Base-by-base conservation (phyloP, 2,888 invertebrate genomes). In the Drosophila paramelanica region DNA sequence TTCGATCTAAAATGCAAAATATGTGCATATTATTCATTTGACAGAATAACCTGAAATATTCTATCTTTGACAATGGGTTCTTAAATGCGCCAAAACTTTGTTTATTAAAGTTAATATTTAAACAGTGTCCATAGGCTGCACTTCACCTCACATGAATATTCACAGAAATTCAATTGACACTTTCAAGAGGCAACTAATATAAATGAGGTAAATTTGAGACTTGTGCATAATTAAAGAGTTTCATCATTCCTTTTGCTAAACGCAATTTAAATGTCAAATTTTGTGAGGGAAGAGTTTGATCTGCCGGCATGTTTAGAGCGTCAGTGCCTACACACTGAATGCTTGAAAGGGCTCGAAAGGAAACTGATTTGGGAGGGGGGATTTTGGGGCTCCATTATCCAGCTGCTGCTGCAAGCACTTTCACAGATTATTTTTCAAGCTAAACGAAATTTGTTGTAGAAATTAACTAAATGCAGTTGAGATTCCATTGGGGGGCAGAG, bases 381-480 rank as follows among this genome's bases (percentile, higher is more conserved):
- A 17, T 17, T 39, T 69, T 33, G 20, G 41, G 7, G 10, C 62
- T 71, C 51, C n/a, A 56, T 43, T 67, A 17, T 67, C 25, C 61
- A 31, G 31, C 17, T 47, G 39, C 23, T 36, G 33, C 45, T 42
- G 50, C 46, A 61, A 79, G 75, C 76, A 75, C 75, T 79, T 79
- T 69, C 56, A 56, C 45, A 75, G 64, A 75, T 79, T 79, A 75
- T 75, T 61, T 73, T 79, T 67, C 27, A 43, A 67, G 36, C 25
- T 41, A 56, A 79, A 72, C 56, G 59, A 43, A 67, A 73, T 67
- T 75, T 64, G 49, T 45, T 57, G 49, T 43, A 50, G 76, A 75
- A 75, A 75, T 79, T 75, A 75, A 75, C 79, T 59, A 53, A 75
- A 75, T 64, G 75, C 76, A 68, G 51, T 49, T 64, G 46, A 36